Conservation (phyloP, 2,888 invertebrate species). For the Cataglyphis cursor region DNA sequence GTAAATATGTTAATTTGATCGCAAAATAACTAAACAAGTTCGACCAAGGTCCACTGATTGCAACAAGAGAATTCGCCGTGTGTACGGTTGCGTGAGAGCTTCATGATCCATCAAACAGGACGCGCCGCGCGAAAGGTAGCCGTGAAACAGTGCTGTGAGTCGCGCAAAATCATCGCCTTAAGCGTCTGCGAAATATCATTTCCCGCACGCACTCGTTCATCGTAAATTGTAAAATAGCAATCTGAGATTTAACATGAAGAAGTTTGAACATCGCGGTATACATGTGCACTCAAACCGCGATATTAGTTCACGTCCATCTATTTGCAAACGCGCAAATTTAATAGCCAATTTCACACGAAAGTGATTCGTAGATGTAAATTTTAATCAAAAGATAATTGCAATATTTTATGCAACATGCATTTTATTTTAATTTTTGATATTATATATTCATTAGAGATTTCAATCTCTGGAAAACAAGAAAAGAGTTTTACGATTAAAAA, state of each 20-base stretch:
- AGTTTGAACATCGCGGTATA: constrained; percentile 11
- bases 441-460: neutral
- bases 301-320: constrained; percentile 5
- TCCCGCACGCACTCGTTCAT: constrained; percentile 24
- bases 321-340: constrained; percentile 16
- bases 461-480: neutral
- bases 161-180: constrained; percentile 34
- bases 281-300: neutral
- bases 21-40: constrained; percentile 78
- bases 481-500: neutral
- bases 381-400: neutral
- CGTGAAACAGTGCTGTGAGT: constrained; percentile 11
- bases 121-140: constrained; percentile 29
- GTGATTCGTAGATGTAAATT: neutral
- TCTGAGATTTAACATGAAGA: constrained; percentile 31
- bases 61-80: constrained; percentile 66
- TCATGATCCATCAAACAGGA: constrained; percentile 50
- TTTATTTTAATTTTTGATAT: neutral
- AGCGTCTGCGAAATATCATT: constrained; percentile 34
- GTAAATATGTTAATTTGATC: constrained; percentile 80
- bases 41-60: constrained; percentile 75
- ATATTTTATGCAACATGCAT: neutral
- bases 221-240: constrained; percentile 11
- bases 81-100: neutral
- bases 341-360: constrained; percentile 8